Evolutionary conservation across 2,888 invertebrate genomes (phyloP).

Genomic region (Quadriops clusia): DNA sequence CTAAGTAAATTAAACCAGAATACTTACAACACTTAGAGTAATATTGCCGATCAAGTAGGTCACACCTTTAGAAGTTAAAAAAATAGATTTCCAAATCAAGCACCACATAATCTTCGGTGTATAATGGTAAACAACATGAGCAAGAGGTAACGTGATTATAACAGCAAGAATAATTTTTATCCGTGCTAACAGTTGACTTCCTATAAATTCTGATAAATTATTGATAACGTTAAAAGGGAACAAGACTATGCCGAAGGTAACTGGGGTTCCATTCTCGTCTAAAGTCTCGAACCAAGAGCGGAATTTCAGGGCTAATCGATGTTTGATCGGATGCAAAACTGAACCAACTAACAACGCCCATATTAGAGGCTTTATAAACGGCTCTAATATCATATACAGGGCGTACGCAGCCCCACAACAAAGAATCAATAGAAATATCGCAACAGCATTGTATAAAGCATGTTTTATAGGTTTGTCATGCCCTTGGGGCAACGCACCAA

Average conservation of each 20-base stretch:
- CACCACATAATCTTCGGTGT: conserved; percentile 54
- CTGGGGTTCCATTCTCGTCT: conserved; percentile 54
- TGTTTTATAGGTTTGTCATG: conserved; percentile 84
- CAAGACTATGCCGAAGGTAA: conserved; percentile 44
- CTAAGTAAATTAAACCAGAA: conserved; percentile 1
- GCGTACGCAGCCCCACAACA: conserved; percentile 61
- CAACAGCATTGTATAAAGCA: conserved; percentile 81
- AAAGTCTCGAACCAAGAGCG: conserved; percentile 67
- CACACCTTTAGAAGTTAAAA: conserved; percentile 21
- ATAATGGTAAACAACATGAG: conserved; percentile 56
- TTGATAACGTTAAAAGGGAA: conserved; percentile 70
- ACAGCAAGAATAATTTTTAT: conserved; percentile 45
- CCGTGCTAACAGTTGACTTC: conserved; percentile 56
- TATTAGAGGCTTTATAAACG: conserved; percentile 84
- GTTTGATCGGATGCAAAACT: conserved; percentile 90
- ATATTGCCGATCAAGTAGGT: conserved; percentile 31
- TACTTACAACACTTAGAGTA: conserved; percentile 31
- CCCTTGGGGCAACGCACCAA: conserved; percentile 57
- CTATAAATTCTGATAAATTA: conserved; percentile 60
- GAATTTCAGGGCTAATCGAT: conserved; percentile 60
- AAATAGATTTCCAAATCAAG: conserved; percentile 42
- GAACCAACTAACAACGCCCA: conserved; percentile 98
- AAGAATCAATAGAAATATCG: conserved; percentile 60
- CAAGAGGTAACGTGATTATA: conserved; percentile 33
- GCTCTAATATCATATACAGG: conserved; percentile 74